A percentile compares a stretch with the other conserved stretches of the same genome.
Evolutionary conservation across 2,888 invertebrate species (phyloP).

Genomic region (Pegoplata infirma): DNA sequence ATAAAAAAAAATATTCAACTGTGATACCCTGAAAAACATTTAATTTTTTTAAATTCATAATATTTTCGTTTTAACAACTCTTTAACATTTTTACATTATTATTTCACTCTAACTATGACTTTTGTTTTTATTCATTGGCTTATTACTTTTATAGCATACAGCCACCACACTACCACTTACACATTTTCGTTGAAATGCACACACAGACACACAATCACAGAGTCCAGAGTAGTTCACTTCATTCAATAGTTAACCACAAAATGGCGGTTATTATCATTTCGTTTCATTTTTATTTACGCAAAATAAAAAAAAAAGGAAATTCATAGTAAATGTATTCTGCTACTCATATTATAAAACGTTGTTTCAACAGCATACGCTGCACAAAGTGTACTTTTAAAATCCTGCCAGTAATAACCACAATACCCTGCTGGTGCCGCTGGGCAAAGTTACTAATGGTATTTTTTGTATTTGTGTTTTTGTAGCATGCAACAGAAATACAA

Average conservation of each 20-base stretch:
- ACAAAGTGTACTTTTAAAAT: too few species aligned
- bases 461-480: neutral
- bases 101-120: too few species aligned
- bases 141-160: too few species aligned
- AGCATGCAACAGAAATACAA: neutral
- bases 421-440: slow-evolving; percentile 23
- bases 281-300: slow-evolving; percentile 18
- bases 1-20: too few species aligned
- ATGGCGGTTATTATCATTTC: slow-evolving; percentile 48
- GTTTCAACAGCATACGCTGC: slow-evolving; percentile 12
- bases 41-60: too few species aligned
- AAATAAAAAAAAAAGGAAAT: slow-evolving; percentile 24
- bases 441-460: slow-evolving; percentile 8
- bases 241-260: slow-evolving; percentile 53
- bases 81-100: too few species aligned
- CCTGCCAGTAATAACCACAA: slow-evolving; percentile 44
- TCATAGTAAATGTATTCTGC: neutral
- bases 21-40: too few species aligned
- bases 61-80: too few species aligned
- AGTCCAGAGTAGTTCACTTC: slow-evolving; percentile 28
- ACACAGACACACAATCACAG: too few species aligned
- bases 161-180: neutral
- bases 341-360: too few species aligned
- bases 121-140: too few species aligned
- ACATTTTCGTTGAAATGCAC: too few species aligned